Conservation (phyloP, 2,888 invertebrate genomes). For the Leptogaster cylindrica region DNA sequence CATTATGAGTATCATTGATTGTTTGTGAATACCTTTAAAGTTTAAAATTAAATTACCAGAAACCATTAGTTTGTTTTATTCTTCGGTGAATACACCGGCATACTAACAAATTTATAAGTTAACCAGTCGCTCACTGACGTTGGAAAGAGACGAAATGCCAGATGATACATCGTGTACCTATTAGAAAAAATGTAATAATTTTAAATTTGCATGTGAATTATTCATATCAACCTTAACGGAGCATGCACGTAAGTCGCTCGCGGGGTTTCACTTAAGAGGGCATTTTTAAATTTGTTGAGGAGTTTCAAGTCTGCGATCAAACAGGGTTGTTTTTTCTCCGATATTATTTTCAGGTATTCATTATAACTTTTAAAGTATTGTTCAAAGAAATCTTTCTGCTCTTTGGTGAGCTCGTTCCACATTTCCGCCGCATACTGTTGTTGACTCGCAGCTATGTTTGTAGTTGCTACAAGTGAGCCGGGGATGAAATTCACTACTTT, state of each 20-base stretch:
- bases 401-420: constrained; percentile 68
- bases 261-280: constrained; percentile 69
- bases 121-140: constrained; percentile 67
- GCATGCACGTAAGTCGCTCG: constrained; percentile 71
- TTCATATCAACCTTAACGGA: constrained; percentile 65
- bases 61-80: neutral
- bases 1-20: too few species aligned
- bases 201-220: neutral
- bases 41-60: too few species aligned
- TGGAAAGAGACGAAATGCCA: constrained; percentile 69
- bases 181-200: constrained; percentile 21
- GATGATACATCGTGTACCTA: constrained; percentile 69
- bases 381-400: constrained; percentile 70
- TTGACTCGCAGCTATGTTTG: constrained; percentile 74
- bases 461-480: constrained; percentile 74
- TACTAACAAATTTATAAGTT: constrained; percentile 68
- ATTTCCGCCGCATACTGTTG: constrained; percentile 68
- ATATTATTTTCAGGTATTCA: constrained; percentile 65
- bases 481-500: constrained; percentile 77
- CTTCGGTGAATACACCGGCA: constrained; percentile 64
- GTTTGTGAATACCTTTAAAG: too few species aligned
- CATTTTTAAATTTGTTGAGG: constrained; percentile 69
- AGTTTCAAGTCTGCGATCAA: constrained; percentile 65
- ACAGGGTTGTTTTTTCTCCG: constrained; percentile 63
- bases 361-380: constrained; percentile 71